These are phyloP conservation scores for Halichoerus grypus DNA, from an alignment of 2,113 vertebrate genomes.

Conservation along the genomic window DNA sequence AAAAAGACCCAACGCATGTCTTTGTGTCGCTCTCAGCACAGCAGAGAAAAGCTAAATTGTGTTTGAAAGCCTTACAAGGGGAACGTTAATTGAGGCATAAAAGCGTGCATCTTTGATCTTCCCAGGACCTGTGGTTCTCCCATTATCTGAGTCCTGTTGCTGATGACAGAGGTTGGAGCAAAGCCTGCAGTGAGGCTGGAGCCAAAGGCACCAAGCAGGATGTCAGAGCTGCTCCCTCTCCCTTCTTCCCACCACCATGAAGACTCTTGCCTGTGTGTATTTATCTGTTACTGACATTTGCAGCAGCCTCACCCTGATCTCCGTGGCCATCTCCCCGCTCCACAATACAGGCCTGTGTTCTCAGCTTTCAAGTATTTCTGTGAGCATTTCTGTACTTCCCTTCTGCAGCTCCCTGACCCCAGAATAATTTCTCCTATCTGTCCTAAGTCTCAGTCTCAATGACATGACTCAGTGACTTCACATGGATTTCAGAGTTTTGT, in stretches of 20 bases:
- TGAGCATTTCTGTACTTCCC: neutral
- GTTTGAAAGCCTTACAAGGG: constrained; percentile 79
- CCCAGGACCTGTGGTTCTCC: constrained; percentile 56
- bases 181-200: neutral
- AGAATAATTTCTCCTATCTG: neutral
- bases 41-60: constrained; percentile 76
- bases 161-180: neutral
- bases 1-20: constrained; percentile 70
- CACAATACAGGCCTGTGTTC: constrained; percentile 71
- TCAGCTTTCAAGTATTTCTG: constrained; percentile 72
- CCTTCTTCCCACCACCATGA: constrained; percentile 60
- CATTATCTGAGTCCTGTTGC: neutral
- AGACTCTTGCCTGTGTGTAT: constrained; percentile 77
- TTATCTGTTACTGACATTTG: constrained; percentile 64
- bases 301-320: constrained; percentile 71
- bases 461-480: neutral
- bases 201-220: neutral
- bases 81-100: constrained; percentile 85
- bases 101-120: constrained; percentile 58
- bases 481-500: neutral
- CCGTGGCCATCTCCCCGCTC: constrained; percentile 65
- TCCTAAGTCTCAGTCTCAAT: neutral
- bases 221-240: neutral
- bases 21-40: constrained; percentile 72
- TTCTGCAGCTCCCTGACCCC: neutral